Percentiles rank a stretch among this genome's conserved stretches.
Conservation (phyloP, 2,113 vertebrate genomes). For the Muntiacus muntjak region DNA sequence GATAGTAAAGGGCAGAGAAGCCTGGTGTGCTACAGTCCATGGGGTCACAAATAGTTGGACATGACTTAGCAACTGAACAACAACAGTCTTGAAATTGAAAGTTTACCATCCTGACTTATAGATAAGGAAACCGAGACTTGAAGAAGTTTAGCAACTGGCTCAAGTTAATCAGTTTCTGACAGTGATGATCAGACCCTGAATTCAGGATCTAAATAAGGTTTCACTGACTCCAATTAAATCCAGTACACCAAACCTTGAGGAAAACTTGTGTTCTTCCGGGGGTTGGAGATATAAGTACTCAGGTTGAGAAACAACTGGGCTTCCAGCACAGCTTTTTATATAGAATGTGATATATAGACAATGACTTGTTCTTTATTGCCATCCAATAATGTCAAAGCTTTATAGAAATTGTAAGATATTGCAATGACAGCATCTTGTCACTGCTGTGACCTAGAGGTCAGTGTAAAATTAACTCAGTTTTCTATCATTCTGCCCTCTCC, state of each 20-base stretch:
- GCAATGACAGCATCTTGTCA: neutral
- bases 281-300: neutral
- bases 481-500: neutral
- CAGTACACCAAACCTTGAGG: neutral
- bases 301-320: neutral
- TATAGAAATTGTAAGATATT: neutral
- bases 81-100: neutral
- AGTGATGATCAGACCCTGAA: neutral
- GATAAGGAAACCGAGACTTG: neutral
- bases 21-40: neutral
- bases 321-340: neutral
- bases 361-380: neutral
- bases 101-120: neutral
- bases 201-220: neutral
- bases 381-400: neutral
- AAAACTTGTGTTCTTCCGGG: neutral
- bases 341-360: neutral
- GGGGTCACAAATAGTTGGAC: neutral
- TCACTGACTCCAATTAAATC: neutral
- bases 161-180: neutral
- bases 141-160: neutral
- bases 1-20: neutral
- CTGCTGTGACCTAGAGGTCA: neutral
- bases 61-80: neutral
- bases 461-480: neutral